Base-by-base conservation (phyloP, 2,797 vertebrate genomes). In the Moxostoma hubbsi region DNA sequence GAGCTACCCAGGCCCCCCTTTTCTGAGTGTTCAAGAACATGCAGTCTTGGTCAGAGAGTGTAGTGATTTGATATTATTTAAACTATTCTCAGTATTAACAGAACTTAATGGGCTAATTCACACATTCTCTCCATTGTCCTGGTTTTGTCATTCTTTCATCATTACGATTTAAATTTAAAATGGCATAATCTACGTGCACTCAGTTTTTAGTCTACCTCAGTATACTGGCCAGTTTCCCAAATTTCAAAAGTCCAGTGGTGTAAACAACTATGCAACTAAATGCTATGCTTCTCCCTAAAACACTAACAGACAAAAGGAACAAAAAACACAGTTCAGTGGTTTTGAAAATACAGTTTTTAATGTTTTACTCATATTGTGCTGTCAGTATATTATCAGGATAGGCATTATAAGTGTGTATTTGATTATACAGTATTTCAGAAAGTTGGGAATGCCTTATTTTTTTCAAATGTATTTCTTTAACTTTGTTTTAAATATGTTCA, bases 231-330 rank as follows among this genome's bases (percentile, higher is more conserved):
- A 53, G 3, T 53, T 45, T 59, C 0, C 7, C 36, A 16, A 45
- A 47, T 46, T 1, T 13, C 1, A 13, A 18, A 3, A 18, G 3
- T 62, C 13, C 66, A 36, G 5, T 15, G 16, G 7, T 50, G 59
- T 45, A 8, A 16, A 67, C n/a, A 11, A 12, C 75, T 61, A 77
- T 70, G 24, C 66, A 70, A 16, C 15, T 53, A 43, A 5, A 18
- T 51, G 68, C 12, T 10, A 62, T 5, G 11, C 11, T 62, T 10
- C 36, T 36, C 10, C 6, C 5, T 12, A 69, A 4, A 69, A 68
- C n/a, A 51, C 9, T 16, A 43, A 6, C 11, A 50, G 54, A 15
- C 4, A 15, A 75, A 54, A 47, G 10, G 5, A 45, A 45, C 6
- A 64, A 1, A 9, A n/a, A 67, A 6, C 46, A 45, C 16, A 50